Evolutionary conservation across 1,140 invertebrate species (phyloP), one percentile per base, ranked within the genome.

Genomic region (Chelonus insularis): DNA sequence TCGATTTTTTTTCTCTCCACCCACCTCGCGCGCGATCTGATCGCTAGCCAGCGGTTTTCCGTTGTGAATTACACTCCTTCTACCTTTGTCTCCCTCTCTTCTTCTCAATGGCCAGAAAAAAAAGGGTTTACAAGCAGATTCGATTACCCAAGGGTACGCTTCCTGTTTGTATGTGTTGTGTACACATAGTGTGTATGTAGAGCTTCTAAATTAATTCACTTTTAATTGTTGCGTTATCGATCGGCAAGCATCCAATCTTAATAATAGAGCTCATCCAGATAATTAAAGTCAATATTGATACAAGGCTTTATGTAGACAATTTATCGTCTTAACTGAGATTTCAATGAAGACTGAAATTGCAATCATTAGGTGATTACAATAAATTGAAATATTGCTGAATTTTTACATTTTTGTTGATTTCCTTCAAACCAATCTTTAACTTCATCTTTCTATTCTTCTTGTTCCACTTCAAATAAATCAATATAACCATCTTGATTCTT

Each of bases 161-260:
- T 58, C 57, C 45, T 29, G 25, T 29, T 45, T 12, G 9, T 14
- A 1, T 1, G 36, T 43, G 12, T 14, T 12, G n/a, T 39, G 11
- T 4, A 11, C 37, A 14, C 4, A 9, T 23, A 45, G 20, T 18
- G 18, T 3, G 5, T 9, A 29, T 14, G 12, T 48, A 29, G 14
- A 23, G 51, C 1, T 37, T 36, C 29, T 61, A 61, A 61, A 61
- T 61, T 61, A 61, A 61, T 61, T 61, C 50, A 45, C 39, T 55
- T 61, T 61, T 55, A 61, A 55, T 61, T 55, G 51, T 61, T 61
- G 52, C 59, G 41, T 55, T 61, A 61, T 61, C 59, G 51, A 55
- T 55, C 50, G 41, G 51, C 12, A 18, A 51, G 39, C 20, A 55
- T 61, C 43, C 51, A 20, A 55, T 55, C 51, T 61, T 61, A 61